A percentile compares a stretch with the other conserved stretches of the same genome.
Conservation (phyloP, 2,797 vertebrate species). For the Clamator glandarius region DNA sequence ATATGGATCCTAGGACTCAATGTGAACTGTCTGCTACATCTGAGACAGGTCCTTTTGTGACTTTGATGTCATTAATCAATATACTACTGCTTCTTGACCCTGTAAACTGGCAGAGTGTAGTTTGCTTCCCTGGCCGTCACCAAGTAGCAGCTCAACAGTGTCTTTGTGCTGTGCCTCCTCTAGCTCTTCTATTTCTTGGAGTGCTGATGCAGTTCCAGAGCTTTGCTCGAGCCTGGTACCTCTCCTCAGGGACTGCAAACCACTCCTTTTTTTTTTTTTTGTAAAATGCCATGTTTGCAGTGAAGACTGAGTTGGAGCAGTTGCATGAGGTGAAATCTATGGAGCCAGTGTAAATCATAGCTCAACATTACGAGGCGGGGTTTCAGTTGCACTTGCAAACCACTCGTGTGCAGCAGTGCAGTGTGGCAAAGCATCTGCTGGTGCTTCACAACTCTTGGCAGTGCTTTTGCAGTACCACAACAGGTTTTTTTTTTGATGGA, state of each 20-base stretch:
- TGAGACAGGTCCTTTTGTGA: neutral
- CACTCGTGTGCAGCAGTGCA: fast-evolving
- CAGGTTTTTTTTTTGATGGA: neutral
- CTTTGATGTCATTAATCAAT: neutral
- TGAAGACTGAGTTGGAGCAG: neutral
- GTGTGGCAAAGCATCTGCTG: neutral
- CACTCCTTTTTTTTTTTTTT: neutral
- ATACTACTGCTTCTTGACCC: neutral
- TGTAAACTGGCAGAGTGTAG: neutral
- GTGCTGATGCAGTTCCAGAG: neutral
- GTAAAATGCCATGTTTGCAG: neutral
- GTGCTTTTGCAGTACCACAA: neutral
- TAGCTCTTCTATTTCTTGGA: neutral
- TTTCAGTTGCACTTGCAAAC: neutral
- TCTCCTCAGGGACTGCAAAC: neutral
- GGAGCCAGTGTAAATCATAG: neutral
- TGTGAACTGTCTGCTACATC: neutral
- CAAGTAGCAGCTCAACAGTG: neutral
- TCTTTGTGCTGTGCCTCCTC: neutral
- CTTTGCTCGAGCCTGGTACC: neutral
- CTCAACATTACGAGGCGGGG: neutral
- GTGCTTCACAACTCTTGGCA: neutral
- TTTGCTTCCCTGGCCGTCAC: neutral
- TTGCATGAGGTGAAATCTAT: neutral
- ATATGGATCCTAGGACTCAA: neutral